phyloP scores from a whole-genome alignment of 2,888 invertebrate species.

The Auanema freiburgensis region DNA sequence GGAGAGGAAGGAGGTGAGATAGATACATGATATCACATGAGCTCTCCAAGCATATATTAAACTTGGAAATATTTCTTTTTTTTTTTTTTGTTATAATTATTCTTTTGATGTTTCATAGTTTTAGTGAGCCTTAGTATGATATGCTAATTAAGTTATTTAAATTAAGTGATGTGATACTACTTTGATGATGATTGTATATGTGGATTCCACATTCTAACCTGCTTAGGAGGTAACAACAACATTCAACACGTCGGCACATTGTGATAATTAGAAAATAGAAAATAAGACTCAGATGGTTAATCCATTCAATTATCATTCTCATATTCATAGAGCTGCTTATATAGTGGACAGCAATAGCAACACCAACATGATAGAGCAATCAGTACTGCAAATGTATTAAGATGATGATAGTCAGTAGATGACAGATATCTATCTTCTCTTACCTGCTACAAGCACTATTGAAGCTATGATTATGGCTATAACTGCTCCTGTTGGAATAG shows the following conservation, averaged over 20 bases:
- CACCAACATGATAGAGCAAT: conserved; percentile 64
- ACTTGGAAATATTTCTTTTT: too few relatives aligned
- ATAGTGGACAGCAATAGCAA: conserved; percentile 64
- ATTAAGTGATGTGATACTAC: too few relatives aligned
- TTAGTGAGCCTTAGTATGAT: too few relatives aligned
- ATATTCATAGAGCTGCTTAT: conserved; percentile 60
- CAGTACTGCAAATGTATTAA: conserved; percentile 48
- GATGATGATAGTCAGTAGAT: not conserved
- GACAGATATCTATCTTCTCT: not conserved
- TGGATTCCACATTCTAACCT: too few relatives aligned
- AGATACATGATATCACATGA: conserved; percentile 18
- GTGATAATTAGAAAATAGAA: too few relatives aligned
- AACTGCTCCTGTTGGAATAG: conserved; percentile 64
- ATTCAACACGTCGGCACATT: too few relatives aligned
- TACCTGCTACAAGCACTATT: conserved; percentile 57
- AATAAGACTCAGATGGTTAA: too few relatives aligned
- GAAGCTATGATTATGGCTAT: conserved; percentile 63
- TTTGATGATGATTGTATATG: too few relatives aligned
- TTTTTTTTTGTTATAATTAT: too few relatives aligned
- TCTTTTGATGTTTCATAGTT: too few relatives aligned
- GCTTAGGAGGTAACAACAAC: too few relatives aligned
- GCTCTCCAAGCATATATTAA: not conserved
- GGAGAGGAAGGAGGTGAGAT: conserved; percentile 11
- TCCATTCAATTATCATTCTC: conserved; percentile 50
- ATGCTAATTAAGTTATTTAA: too few relatives aligned